phyloP scores from a whole-genome alignment of 2,113 vertebrate species.

The Ibidorhyncha struthersii region DNA sequence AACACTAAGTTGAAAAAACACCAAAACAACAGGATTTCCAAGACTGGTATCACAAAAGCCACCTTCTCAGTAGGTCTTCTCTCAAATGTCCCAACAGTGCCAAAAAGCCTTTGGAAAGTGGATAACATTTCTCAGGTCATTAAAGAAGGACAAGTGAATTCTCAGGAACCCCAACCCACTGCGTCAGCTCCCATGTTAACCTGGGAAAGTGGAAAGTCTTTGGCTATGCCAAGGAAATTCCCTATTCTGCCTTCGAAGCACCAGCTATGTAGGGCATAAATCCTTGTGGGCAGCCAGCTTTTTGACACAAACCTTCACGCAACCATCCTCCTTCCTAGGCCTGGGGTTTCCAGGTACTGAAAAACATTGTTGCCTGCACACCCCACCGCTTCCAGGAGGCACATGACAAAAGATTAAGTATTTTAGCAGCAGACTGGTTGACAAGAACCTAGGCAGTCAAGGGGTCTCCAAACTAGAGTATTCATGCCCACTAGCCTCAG shows the following conservation, averaged over 20 bases:
- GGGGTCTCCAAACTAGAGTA: background rate
- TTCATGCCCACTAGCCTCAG: background rate
- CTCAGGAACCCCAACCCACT: background rate
- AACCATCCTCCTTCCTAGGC: background rate
- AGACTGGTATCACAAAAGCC: background rate
- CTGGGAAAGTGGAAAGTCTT: background rate
- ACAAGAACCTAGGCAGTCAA: background rate
- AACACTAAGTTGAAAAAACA: background rate
- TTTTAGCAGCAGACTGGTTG: background rate
- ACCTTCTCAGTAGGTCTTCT: background rate
- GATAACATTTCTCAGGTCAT: background rate
- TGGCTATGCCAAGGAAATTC: background rate
- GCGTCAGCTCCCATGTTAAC: fast-evolving
- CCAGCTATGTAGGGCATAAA: background rate
- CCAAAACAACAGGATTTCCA: background rate
- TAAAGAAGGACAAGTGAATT: background rate
- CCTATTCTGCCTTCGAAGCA: background rate
- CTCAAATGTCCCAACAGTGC: background rate
- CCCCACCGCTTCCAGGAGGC: background rate
- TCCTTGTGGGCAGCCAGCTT: background rate
- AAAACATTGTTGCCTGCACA: background rate
- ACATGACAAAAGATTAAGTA: background rate
- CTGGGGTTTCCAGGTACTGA: background rate
- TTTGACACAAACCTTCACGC: background rate
- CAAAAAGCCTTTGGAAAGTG: background rate